These are phyloP conservation scores for Gulo gulo DNA, from an alignment of 2,113 vertebrate genomes.

Conservation along the genomic window DNA sequence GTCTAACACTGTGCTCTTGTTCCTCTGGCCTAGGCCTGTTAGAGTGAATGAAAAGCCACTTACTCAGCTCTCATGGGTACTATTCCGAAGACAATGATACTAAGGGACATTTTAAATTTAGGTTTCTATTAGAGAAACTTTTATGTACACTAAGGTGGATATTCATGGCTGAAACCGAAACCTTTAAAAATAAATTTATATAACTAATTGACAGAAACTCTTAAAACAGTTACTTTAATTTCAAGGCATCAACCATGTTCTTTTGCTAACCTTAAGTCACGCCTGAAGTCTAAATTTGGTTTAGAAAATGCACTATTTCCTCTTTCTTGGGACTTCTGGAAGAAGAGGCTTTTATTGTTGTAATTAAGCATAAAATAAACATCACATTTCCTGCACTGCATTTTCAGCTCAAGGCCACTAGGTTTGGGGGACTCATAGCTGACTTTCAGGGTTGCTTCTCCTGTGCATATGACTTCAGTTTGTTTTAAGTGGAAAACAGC, in stretches of 20 bases:
- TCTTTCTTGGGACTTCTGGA: background rate
- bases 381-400: background rate
- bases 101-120: background rate
- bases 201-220: background rate
- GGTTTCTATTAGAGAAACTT: background rate
- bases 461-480: background rate
- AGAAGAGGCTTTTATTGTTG: constrained; percentile 17
- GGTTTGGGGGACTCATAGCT: background rate
- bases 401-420: background rate
- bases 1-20: background rate
- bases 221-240: background rate
- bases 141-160: background rate
- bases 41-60: background rate
- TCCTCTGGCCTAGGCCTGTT: background rate
- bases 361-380: background rate
- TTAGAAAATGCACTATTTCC: background rate
- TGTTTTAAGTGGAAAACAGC: background rate
- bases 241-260: background rate
- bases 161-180: background rate
- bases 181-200: background rate
- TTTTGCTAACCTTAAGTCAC: constrained; percentile 3
- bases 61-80: background rate
- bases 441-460: background rate
- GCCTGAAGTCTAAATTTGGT: background rate
- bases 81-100: background rate